Conservation (phyloP, 2,797 vertebrate species). For the Gypaetus barbatus region DNA sequence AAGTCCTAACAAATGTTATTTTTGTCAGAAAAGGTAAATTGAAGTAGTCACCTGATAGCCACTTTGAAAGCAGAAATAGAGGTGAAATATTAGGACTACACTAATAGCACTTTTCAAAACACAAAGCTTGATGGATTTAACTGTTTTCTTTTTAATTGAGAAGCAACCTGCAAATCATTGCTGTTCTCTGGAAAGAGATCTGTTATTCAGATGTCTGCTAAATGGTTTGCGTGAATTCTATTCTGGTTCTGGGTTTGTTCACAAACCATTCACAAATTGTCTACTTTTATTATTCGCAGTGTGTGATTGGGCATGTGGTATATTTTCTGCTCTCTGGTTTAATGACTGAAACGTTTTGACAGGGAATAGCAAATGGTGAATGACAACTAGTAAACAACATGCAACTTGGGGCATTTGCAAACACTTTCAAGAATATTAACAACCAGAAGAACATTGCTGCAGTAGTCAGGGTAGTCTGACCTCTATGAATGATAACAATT, state of each 20-base stretch:
- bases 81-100: not conserved
- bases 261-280: slow-evolving; percentile 43
- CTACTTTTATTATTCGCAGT: slow-evolving; percentile 50
- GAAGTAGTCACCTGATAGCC: not conserved
- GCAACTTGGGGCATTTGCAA: not conserved
- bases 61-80: not conserved
- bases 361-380: slow-evolving; percentile 42
- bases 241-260: slow-evolving; percentile 34
- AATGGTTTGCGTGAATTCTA: slow-evolving; percentile 6
- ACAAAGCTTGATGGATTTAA: slow-evolving; percentile 1
- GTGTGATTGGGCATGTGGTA: slow-evolving; percentile 43
- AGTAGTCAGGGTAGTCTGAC: not conserved
- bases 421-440: slow-evolving; percentile 18
- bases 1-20: not conserved
- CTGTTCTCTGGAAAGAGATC: slow-evolving; percentile 10
- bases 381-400: slow-evolving; percentile 40
- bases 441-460: not conserved
- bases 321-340: slow-evolving; percentile 60
- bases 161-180: slow-evolving; percentile 19
- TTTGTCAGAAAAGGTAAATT: not conserved
- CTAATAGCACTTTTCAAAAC: not conserved
- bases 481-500: slow-evolving; percentile 34
- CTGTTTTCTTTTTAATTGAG: slow-evolving; percentile 23
- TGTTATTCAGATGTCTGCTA: slow-evolving; percentile 38
- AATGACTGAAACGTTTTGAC: slow-evolving; percentile 64